Evolutionary conservation across 2,797 vertebrate genomes (phyloP).

Genomic region (Novumbra hubbsi): DNA sequence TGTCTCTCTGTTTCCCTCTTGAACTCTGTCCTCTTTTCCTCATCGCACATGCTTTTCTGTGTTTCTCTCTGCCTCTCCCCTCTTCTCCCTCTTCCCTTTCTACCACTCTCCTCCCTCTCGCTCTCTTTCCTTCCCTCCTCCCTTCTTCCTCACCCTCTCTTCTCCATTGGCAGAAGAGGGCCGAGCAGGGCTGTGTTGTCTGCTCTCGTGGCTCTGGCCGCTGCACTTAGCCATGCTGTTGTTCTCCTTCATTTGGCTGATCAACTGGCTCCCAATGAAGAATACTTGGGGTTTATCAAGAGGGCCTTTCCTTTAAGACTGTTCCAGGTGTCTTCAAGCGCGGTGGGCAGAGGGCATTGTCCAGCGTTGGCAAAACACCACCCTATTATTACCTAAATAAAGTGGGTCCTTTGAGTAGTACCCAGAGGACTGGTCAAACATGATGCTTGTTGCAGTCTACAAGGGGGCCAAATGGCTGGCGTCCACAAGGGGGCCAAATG

Average conservation of each 20-base stretch:
- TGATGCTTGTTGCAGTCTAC: background rate
- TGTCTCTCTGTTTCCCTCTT: too few species aligned
- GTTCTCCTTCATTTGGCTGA: conserved; percentile 53
- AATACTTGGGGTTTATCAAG: conserved; percentile 54
- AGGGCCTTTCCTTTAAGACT: conserved; percentile 33
- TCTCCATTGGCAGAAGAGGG: conserved; percentile 48
- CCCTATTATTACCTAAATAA: background rate
- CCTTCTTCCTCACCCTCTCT: conserved; percentile 37
- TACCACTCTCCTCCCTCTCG: background rate
- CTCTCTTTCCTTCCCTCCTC: background rate
- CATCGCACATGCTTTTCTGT: too few species aligned
- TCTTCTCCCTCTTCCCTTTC: background rate
- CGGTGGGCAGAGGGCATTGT: conserved; percentile 14
- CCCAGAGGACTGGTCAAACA: background rate
- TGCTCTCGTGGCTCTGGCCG: conserved; percentile 54
- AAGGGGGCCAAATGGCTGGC: background rate
- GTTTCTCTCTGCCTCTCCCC: conserved; percentile 13
- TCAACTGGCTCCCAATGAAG: conserved; percentile 52
- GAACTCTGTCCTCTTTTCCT: too few species aligned
- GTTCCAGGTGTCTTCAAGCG: conserved; percentile 34
- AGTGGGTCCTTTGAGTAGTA: background rate
- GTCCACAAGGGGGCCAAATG: background rate
- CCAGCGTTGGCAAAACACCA: conserved; percentile 19
- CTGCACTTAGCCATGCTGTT: conserved; percentile 51
- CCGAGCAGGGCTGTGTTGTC: conserved; percentile 54